A percentile compares a stretch with the other conserved stretches of the same genome.
Conservation (phyloP, 2,888 invertebrate species). For the Tuberolachnus salignus region DNA sequence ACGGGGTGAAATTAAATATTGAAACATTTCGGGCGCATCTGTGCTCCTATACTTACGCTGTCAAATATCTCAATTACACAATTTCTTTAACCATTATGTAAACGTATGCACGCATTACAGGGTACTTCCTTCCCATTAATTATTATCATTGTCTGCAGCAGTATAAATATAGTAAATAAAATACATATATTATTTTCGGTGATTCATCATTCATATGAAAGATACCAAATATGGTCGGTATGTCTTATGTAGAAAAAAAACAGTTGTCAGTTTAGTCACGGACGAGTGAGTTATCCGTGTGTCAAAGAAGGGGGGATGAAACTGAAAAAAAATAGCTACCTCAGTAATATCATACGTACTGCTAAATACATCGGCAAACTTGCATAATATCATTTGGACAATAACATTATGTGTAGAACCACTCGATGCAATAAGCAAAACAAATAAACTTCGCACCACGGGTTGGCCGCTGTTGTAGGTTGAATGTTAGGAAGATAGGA, state of each 20-base stretch:
- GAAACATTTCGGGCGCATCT: conserved; percentile 43
- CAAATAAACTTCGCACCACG: no score
- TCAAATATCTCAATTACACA: conserved; percentile 46
- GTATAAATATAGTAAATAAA: not conserved
- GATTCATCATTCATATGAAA: conserved; percentile 38
- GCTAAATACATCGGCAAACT: conserved; percentile 15
- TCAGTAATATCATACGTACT: conserved; percentile 8
- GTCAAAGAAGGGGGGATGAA: conserved; percentile 8
- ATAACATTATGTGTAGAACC: not conserved
- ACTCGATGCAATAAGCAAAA: conserved; percentile 4
- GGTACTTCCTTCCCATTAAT: conserved; percentile 5
- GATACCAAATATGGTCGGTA: conserved; percentile 47
- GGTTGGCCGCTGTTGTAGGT: no score
- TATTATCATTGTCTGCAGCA: conserved; percentile 19
- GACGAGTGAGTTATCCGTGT: conserved; percentile 23
- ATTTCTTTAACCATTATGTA: conserved; percentile 30
- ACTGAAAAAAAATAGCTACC: conserved; percentile 33
- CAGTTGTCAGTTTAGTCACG: conserved; percentile 48
- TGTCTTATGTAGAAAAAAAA: conserved; percentile 14
- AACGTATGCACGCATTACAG: not conserved
- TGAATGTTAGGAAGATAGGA: no score
- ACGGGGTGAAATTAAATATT: conserved; percentile 38
- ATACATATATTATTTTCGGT: conserved; percentile 41
- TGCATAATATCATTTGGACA: conserved; percentile 46
- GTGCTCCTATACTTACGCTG: conserved; percentile 42